These are phyloP conservation scores for Engystomops pustulosus DNA, from an alignment of 2,113 vertebrate genomes.

Conservation along the genomic window DNA sequence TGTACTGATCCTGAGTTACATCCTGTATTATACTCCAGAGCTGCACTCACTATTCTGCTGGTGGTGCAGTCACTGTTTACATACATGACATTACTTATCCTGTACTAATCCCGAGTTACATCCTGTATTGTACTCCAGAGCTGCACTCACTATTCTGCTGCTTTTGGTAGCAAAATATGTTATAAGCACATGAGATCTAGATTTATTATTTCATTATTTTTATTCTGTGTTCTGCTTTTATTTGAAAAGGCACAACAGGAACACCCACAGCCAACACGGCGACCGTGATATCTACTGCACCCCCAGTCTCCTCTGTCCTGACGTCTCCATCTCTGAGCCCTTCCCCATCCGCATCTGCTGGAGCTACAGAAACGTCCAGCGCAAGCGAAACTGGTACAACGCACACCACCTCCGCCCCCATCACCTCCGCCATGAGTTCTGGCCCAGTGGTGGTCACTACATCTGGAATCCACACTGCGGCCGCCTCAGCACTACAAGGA, in stretches of 20 bases:
- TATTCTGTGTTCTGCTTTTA: not conserved
- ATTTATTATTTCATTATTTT: not conserved
- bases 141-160: too few relatives aligned
- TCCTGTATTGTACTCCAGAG: too few relatives aligned
- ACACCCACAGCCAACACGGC: constrained; percentile 85
- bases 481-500: constrained; percentile 86
- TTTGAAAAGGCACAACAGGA: constrained; percentile 83
- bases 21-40: too few relatives aligned
- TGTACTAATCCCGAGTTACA: too few relatives aligned
- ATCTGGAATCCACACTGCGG: constrained; percentile 82
- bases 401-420: constrained; percentile 83
- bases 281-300: constrained; percentile 91
- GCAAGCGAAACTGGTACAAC: constrained; percentile 80
- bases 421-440: constrained; percentile 81
- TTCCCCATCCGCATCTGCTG: constrained; percentile 77
- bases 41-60: too few relatives aligned
- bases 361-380: constrained; percentile 77
- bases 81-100: too few relatives aligned
- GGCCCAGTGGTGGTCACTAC: constrained; percentile 95
- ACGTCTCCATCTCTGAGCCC: constrained; percentile 89
- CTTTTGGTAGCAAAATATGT: too few relatives aligned
- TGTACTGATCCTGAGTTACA: too few relatives aligned
- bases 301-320: constrained; percentile 80
- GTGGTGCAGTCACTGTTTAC: too few relatives aligned
- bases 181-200: too few relatives aligned